Percentiles rank a stretch among this genome's conserved stretches.
Conservation (phyloP, 2,113 vertebrate genomes). For the Rattus norvegicus region GRCr8 NC_086039.1:105297501-105298000, state of each 20-base stretch:
- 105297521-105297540: background rate
- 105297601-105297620: background rate
- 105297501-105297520: background rate
- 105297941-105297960: background rate
- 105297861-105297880: background rate
- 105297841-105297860: background rate
- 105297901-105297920: background rate
- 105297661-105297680: background rate
- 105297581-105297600: background rate
- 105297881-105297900: background rate
- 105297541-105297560: background rate
- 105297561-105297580: background rate
- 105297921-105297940: background rate
- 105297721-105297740: background rate
- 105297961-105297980: background rate
- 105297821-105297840: background rate
- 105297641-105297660: background rate
- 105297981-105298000: background rate
- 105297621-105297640: constrained; percentile 8
- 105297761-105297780: background rate
- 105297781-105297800: background rate
- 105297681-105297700: background rate
- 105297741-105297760: background rate
- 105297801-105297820: background rate
- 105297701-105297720: constrained; percentile 15